Conservation (phyloP, 2,113 vertebrate species). For the Bos javanicus region DNA sequence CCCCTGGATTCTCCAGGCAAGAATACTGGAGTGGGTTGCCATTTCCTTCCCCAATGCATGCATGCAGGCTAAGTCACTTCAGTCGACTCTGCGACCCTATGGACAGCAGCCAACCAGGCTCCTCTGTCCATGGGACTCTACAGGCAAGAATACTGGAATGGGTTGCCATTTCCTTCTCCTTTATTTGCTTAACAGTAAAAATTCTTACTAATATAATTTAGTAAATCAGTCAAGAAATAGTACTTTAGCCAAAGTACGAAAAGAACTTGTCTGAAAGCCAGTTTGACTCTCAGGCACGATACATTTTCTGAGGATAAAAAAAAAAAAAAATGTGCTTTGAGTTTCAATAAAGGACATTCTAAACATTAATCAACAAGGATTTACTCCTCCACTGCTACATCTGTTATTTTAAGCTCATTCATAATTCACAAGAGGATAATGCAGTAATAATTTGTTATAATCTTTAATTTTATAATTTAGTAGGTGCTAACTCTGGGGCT, state of each 20-base stretch:
- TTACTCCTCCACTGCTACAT: background rate
- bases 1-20: too few species aligned
- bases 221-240: background rate
- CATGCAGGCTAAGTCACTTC: too few species aligned
- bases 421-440: background rate
- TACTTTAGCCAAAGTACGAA: background rate
- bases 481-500: background rate
- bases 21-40: too few species aligned
- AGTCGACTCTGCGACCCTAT: too few species aligned
- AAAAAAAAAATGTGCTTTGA: background rate
- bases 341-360: background rate
- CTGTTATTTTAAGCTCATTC: background rate
- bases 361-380: background rate
- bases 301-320: background rate
- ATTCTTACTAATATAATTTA: background rate
- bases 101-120: too few species aligned
- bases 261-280: background rate
- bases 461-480: background rate
- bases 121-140: too few species aligned
- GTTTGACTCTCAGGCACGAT: background rate
- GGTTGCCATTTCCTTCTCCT: background rate
- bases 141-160: too few species aligned
- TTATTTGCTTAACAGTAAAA: background rate
- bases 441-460: background rate
- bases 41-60: too few species aligned